A percentile compares a stretch with the other conserved stretches of the same genome.
Evolutionary conservation across 2,113 vertebrate genomes (phyloP).

Genomic region (Cavia porcellus): DNA sequence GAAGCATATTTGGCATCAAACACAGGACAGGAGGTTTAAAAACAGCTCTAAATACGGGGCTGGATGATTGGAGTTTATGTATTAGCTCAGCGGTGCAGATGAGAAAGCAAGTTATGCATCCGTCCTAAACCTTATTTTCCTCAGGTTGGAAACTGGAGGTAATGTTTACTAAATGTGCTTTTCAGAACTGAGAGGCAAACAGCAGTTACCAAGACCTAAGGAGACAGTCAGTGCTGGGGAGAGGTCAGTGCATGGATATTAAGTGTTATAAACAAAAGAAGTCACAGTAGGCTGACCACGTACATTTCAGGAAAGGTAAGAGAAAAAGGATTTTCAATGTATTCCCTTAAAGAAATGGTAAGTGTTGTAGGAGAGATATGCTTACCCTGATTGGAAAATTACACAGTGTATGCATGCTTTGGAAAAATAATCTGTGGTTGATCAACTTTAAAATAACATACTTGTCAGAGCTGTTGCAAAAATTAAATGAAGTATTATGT

Average conservation of each 20-base stretch:
- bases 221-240: background rate
- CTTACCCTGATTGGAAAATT: background rate
- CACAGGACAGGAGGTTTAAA: background rate
- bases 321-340: background rate
- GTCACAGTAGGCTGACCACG: fast-evolving
- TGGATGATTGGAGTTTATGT: background rate
- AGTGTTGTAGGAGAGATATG: background rate
- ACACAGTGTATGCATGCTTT: background rate
- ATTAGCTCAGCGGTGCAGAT: background rate
- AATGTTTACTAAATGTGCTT: constrained; percentile 25
- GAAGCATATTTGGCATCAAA: background rate
- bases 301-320: too few relatives aligned
- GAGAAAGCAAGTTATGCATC: constrained; percentile 5
- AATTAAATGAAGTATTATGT: background rate
- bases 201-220: background rate
- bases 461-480: background rate
- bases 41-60: background rate
- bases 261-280: background rate
- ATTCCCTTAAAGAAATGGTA: background rate
- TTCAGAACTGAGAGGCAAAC: background rate
- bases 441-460: background rate
- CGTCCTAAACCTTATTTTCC: background rate
- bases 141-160: background rate
- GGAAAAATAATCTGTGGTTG: background rate
- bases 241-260: background rate